A percentile compares a stretch with the other conserved stretches of the same genome.
Conservation (phyloP, 2,888 invertebrate genomes). For the Pherbina coryleti region DNA sequence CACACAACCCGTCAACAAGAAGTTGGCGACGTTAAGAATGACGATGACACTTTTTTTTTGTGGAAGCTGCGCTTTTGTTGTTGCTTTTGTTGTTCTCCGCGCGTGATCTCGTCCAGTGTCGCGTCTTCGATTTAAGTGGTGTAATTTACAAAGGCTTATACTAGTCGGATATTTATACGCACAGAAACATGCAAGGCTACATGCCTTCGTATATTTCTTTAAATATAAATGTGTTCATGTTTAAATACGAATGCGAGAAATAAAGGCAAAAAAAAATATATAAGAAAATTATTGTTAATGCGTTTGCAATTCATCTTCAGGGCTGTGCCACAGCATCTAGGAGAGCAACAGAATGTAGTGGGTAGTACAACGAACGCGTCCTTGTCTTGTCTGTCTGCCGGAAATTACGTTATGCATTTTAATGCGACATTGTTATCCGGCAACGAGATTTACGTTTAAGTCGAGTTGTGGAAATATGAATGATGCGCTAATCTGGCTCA, state of each 20-base stretch:
- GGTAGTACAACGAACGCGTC: no score
- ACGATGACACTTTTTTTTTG: not conserved
- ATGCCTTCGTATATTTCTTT: not conserved
- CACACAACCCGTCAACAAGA: not conserved
- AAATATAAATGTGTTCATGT: no score
- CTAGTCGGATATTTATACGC: not conserved
- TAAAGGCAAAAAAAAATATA: not conserved
- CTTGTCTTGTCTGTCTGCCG: not conserved
- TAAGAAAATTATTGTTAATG: slow-evolving; percentile 15
- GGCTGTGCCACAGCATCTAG: not conserved
- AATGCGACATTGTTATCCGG: not conserved
- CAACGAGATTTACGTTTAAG: slow-evolving; percentile 9
- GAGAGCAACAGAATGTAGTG: not conserved
- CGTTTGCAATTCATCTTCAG: slow-evolving; percentile 19
- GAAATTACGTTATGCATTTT: slow-evolving; percentile 28
- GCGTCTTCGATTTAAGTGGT: slow-evolving; percentile 51
- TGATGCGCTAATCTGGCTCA: no score
- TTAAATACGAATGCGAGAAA: not conserved
- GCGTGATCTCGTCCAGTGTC: not conserved
- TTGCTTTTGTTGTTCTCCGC: not conserved
- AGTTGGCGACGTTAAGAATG: not conserved
- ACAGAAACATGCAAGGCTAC: no score
- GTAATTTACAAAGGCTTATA: slow-evolving; percentile 58
- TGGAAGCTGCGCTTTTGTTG: not conserved
- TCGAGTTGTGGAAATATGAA: no score